phyloP scores from a whole-genome alignment of 2,113 vertebrate species.

The Tragelaphus strepsiceros region DNA sequence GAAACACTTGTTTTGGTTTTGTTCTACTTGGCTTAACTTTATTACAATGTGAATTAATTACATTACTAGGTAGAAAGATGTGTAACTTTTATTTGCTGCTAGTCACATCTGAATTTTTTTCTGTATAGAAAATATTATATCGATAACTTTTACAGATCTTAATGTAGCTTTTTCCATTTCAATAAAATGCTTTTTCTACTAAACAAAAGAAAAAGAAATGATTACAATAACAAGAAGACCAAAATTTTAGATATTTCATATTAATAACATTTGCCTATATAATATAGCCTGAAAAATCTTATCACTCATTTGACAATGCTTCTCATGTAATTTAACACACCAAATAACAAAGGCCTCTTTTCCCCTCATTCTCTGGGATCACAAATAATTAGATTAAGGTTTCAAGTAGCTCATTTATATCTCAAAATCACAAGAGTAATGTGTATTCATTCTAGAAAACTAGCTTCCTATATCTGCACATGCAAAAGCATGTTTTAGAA shows the following conservation, averaged over 20 bases:
- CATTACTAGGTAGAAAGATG: constrained; percentile 81
- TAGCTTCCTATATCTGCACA: neutral
- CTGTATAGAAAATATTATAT: constrained; percentile 77
- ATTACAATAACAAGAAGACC: neutral
- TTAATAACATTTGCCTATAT: neutral
- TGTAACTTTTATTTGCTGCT: constrained; percentile 78
- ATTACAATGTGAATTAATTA: constrained; percentile 86
- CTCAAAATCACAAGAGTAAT: neutral
- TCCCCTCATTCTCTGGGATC: neutral
- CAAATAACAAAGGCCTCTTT: neutral
- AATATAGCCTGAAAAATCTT: neutral
- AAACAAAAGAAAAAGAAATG: neutral
- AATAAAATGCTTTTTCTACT: constrained; percentile 88
- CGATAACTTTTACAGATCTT: constrained; percentile 81
- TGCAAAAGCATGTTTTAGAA: neutral
- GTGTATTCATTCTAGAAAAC: neutral
- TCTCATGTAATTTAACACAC: neutral
- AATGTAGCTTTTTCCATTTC: constrained; percentile 84
- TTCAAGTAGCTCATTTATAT: neutral
- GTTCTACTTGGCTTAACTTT: constrained; percentile 84
- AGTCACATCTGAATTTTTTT: constrained; percentile 75
- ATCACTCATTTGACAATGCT: neutral
- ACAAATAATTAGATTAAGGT: neutral
- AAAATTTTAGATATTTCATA: neutral
- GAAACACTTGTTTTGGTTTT: constrained; percentile 82